These are phyloP conservation scores for Apotomis betuletana DNA, from an alignment of 2,888 invertebrate species.

Conservation along the genomic window DNA sequence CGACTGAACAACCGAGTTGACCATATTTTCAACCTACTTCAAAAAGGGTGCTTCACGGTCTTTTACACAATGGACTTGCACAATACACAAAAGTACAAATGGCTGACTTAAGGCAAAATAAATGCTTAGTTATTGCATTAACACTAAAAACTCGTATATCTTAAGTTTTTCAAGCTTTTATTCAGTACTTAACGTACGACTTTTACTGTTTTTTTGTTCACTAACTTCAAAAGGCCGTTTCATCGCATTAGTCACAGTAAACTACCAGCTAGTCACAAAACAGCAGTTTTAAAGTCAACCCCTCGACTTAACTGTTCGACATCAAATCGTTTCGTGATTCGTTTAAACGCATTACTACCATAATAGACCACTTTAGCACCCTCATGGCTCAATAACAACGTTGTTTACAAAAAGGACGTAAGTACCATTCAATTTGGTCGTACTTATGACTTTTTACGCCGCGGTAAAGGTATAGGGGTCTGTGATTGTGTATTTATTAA, in stretches of 20 bases:
- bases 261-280: conserved; percentile 9
- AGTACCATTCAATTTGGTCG: background rate
- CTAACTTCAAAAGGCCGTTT: conserved; percentile 4
- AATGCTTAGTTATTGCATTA: no score
- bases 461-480: conserved; percentile 33
- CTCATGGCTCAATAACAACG: conserved; percentile 46
- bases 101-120: no score
- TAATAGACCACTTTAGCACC: conserved; percentile 51
- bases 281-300: conserved; percentile 32
- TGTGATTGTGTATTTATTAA: conserved; percentile 47
- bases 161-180: no score
- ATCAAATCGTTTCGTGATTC: conserved; percentile 45
- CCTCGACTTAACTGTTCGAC: conserved; percentile 36
- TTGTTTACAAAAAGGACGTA: conserved; percentile 9
- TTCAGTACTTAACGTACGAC: no score
- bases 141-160: no score
- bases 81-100: no score
- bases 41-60: no score
- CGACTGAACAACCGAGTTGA: no score
- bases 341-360: conserved; percentile 50
- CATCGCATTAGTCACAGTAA: conserved; percentile 22
- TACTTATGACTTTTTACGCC: background rate
- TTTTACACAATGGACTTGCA: no score
- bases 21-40: no score
- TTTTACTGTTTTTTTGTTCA: background rate